Evolutionary conservation across 2,888 invertebrate species (phyloP).

Genomic region (Drosophila maculinotata): DNA sequence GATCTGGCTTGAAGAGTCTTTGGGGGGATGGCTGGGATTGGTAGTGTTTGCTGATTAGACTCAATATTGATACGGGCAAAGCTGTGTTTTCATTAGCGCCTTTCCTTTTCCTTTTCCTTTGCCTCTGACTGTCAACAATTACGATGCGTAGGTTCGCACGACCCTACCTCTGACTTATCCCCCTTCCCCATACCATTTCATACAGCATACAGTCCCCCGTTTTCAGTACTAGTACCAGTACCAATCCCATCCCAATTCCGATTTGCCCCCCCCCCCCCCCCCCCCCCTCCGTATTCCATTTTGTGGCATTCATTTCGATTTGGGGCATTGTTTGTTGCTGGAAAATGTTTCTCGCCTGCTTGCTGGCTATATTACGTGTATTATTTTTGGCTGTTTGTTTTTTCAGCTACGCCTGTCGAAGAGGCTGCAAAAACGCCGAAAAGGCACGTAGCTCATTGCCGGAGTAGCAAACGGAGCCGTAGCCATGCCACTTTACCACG

Average conservation of each 20-base stretch:
- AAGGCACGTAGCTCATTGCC: slow-evolving; percentile 76
- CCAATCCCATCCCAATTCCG: background rate
- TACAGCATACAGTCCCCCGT: background rate
- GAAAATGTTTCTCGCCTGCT: no score
- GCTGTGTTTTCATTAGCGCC: slow-evolving; percentile 43
- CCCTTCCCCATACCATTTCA: background rate
- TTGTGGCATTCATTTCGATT: slow-evolving; percentile 24
- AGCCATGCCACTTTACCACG: slow-evolving; percentile 72
- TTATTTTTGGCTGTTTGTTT: slow-evolving; percentile 65
- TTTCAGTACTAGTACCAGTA: no score
- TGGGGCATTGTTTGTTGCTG: slow-evolving; percentile 1
- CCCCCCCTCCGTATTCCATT: no score
- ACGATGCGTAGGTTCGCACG: slow-evolving; percentile 38
- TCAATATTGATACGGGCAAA: slow-evolving; percentile 9
- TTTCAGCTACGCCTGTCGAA: slow-evolving; percentile 42
- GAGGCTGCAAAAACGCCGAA: slow-evolving; percentile 76
- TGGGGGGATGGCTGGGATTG: background rate
- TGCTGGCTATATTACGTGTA: slow-evolving; percentile 51
- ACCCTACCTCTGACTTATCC: slow-evolving; percentile 4
- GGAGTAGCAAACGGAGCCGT: slow-evolving; percentile 58
- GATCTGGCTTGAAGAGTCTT: background rate
- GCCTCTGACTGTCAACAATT: slow-evolving; percentile 23
- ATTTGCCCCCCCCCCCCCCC: background rate
- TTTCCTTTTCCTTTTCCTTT: background rate
- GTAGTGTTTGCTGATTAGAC: slow-evolving; percentile 40